Base-by-base conservation (phyloP, 2,113 vertebrate species). In the Chloropsis cyanopogon region DNA sequence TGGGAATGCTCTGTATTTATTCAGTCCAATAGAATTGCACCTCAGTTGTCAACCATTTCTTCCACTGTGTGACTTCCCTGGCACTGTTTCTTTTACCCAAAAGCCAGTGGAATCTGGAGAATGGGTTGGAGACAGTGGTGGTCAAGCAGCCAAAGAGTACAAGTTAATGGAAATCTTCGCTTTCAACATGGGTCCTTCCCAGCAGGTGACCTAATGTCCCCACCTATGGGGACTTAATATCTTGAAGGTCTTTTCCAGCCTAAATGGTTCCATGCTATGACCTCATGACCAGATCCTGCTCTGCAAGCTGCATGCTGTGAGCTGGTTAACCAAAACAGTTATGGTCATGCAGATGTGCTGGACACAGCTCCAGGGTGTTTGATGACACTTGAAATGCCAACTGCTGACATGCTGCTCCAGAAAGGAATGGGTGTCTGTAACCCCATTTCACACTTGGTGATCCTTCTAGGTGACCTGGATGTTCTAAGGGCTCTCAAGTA, bases 201-300 rank as follows among this genome's bases (percentile, higher is more conserved):
- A 80, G n/a, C 15, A 76, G 17, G 37, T 53, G 35, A 31, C 25
- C 28, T 25, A 60, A 57, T 26, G 37, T 37, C 15, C 11, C 4
- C 20, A 29, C 31, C 42, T 50, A 6, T 6, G 4, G 13, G 4
- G 5, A 59, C 3, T 18, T 1, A 0, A 52, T 47, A 26, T 46
- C 26, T 59, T 35, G 52, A 47, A 33, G 26, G 19, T 20, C 19
- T 83, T 76, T 35, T 84, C 37, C 31, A 49, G 29, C 14, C 7
- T 42, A n/a, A 86, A 44, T 52, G 0, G 12, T 57, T 86, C 23
- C 15, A 4, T 63, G 39, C 23, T 28, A 3, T 29, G 28, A 46
- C 37, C 13, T 73, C 28, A 50, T 15, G 7, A 56, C 4, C 25
- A 31, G 25, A 19, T 46, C 11, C 44, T 86, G 28, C 18, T 81